Conservation (phyloP, 2,888 invertebrate genomes). For the Graphium colonna region DNA sequence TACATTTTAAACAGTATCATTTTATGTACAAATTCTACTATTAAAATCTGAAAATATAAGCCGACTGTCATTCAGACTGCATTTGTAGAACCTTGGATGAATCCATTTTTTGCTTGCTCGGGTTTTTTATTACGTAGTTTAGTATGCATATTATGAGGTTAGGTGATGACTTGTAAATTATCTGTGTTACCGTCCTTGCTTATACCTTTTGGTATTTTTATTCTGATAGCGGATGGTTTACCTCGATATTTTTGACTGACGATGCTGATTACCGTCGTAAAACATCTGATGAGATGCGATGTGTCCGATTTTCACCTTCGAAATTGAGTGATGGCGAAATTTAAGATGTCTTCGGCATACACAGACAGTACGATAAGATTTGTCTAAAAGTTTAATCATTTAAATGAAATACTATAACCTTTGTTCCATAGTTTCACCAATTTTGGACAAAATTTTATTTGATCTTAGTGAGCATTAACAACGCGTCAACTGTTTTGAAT, state of each 20-base stretch:
- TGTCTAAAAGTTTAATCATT: no score
- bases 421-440: no score
- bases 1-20: no score
- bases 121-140: constrained; percentile 10
- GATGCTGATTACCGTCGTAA: neutral
- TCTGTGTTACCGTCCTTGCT: neutral
- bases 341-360: neutral
- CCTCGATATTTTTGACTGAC: neutral
- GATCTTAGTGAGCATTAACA: no score
- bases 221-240: neutral
- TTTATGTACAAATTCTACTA: no score
- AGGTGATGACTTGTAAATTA: neutral
- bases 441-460: no score
- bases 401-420: no score
- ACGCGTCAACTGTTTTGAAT: no score
- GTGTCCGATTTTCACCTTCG: no score
- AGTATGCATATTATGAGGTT: constrained; percentile 16
- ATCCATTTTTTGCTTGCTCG: constrained; percentile 1
- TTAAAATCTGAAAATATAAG: no score
- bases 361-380: no score
- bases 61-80: no score
- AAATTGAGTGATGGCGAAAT: neutral
- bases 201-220: neutral
- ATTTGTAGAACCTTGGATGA: constrained; percentile 5
- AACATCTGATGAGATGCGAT: neutral